Evolutionary conservation across 2,797 vertebrate genomes (phyloP), one percentile per base, ranked within the genome.

Genomic region (Mus spretus): DNA sequence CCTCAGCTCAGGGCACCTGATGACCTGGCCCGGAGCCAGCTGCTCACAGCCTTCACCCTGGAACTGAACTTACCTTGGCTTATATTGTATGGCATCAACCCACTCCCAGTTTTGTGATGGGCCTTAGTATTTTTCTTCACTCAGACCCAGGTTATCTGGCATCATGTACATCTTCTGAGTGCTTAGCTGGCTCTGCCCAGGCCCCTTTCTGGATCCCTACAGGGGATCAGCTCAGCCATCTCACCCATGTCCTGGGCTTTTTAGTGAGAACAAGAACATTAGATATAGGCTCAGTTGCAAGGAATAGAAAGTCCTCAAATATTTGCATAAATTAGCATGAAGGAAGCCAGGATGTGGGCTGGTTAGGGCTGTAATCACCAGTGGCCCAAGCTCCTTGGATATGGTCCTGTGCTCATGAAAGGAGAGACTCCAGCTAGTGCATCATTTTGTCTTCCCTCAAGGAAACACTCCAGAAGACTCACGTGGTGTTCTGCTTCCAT

Each of bases 1-100:
- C 77, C 74, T 90, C 86, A 79, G 67, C 70, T 91, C 50, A 37
- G 85, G 50, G 75, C 57, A 81, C 89, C n/a, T 93, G 94, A 14
- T 0, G 0, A 44, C 55, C 70, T 93, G 88, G 90, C 89, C 75
- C 57, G 70, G 3, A 89, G 79, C 86, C 70, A 12, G 10, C 13
- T 78, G 26, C 77, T 65, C 61, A 77, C 63, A 61, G 26, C 26
- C 28, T 31, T 53, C 91, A 74, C 37, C 31, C 26, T 55, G 59
- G 79, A 74, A 50, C 67, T 84, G 31, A 44, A 78, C 75, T 67
- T 31, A 65, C 37, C 7, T n/a, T 72, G 53, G 63, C 47, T 3
- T 13, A 8, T 22, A 14, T 17, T 24, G 61, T 44, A 10, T 1
- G 6, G 5, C 57, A 17, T 67, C 80, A 78, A 20, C 40, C 55